phyloP scores from a whole-genome alignment of 1,140 invertebrate species.

The Trichoplusia ni region DNA sequence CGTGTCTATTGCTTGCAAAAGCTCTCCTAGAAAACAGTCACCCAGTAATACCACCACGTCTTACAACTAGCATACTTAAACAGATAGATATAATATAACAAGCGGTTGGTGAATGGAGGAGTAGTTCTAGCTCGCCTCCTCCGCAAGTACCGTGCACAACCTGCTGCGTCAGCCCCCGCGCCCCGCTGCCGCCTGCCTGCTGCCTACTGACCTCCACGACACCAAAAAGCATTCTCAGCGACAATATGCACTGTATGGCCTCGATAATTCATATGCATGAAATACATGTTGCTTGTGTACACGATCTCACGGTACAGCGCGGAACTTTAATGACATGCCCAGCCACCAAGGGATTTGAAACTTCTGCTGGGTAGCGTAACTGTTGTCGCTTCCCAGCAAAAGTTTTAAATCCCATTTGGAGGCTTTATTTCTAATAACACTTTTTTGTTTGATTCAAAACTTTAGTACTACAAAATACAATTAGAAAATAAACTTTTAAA shows the following conservation, averaged over 20 bases:
- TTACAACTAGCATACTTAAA: no score
- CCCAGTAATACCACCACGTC: no score
- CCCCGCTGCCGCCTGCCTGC: slow-evolving; percentile 21
- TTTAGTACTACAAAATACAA: no score
- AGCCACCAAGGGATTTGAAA: neutral
- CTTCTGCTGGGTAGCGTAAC: no score
- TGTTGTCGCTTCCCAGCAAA: no score
- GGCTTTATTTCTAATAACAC: no score
- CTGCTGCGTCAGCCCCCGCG: slow-evolving; percentile 31
- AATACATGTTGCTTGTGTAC: slow-evolving; percentile 29
- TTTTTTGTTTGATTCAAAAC: no score
- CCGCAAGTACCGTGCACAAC: slow-evolving; percentile 20
- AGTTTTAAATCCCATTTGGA: no score
- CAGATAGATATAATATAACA: no score
- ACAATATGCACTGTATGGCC: slow-evolving; percentile 45
- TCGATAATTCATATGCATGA: slow-evolving; percentile 48
- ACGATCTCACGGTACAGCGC: slow-evolving; percentile 18
- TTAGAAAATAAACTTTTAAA: no score
- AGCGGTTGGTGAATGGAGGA: slow-evolving; percentile 26
- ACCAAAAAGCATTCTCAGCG: slow-evolving; percentile 49
- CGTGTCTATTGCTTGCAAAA: no score
- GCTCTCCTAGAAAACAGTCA: no score
- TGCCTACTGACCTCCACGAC: slow-evolving; percentile 48
- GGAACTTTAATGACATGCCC: slow-evolving; percentile 15
- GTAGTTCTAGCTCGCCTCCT: slow-evolving; percentile 12